A percentile compares a stretch with the other conserved stretches of the same genome.
These are phyloP conservation scores for Drosophila rellima DNA, from an alignment of 2,888 invertebrate genomes.

Conservation along the genomic window DNA sequence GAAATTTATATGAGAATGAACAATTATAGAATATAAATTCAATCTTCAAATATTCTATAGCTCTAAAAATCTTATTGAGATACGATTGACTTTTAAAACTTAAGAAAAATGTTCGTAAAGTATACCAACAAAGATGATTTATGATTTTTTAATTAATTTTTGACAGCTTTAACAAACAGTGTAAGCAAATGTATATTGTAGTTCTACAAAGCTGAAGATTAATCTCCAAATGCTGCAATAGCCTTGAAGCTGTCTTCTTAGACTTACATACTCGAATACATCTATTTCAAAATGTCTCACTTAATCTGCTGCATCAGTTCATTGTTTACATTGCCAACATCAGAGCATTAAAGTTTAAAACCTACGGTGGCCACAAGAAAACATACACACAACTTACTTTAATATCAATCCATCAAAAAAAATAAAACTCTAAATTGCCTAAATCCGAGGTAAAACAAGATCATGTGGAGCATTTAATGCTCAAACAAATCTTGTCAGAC, in stretches of 20 bases:
- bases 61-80: too few species aligned
- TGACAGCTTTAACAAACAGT: slow-evolving; percentile 5
- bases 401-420: slow-evolving; percentile 75
- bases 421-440: slow-evolving; percentile 59
- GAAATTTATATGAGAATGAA: too few species aligned
- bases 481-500: slow-evolving; percentile 35
- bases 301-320: slow-evolving; percentile 41
- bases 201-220: slow-evolving; percentile 26
- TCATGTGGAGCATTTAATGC: slow-evolving; percentile 69
- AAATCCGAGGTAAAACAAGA: slow-evolving; percentile 73
- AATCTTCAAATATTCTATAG: neutral
- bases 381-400: slow-evolving; percentile 41
- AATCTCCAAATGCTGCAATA: slow-evolving; percentile 30
- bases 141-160: slow-evolving; percentile 1
- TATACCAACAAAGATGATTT: too few species aligned
- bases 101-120: too few species aligned
- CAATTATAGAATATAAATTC: neutral
- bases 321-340: slow-evolving; percentile 59
- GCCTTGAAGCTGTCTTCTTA: slow-evolving; percentile 59
- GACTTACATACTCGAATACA: slow-evolving; percentile 13
- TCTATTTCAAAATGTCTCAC: slow-evolving; percentile 29
- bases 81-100: too few species aligned
- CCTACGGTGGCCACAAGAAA: slow-evolving; percentile 29
- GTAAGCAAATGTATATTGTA: slow-evolving; percentile 9
- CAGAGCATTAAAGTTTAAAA: slow-evolving; percentile 62